phyloP scores from a whole-genome alignment of 2,113 vertebrate species.

The Lamprotornis superbus region DNA sequence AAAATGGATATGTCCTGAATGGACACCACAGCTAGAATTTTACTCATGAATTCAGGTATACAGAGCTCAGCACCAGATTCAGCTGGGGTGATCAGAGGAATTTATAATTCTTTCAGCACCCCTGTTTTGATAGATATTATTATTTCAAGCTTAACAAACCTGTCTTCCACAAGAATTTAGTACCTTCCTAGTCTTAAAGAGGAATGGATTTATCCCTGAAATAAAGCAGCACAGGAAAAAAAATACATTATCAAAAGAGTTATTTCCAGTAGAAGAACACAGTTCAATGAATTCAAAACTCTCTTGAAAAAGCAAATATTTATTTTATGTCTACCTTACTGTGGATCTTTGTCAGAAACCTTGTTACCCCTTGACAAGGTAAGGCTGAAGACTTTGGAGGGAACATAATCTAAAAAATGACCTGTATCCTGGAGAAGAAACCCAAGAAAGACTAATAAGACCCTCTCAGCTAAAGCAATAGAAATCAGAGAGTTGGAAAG shows the following conservation, averaged over 20 bases:
- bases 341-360: not conserved
- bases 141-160: conserved; percentile 8
- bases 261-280: not conserved
- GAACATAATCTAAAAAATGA: not conserved
- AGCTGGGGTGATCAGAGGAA: not conserved
- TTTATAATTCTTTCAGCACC: not conserved
- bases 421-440: not conserved
- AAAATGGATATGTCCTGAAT: not conserved
- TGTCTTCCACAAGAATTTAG: not conserved
- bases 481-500: not conserved
- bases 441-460: not conserved
- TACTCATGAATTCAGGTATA: not conserved
- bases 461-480: not conserved
- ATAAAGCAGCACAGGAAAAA: not conserved
- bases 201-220: not conserved
- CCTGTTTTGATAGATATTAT: not conserved
- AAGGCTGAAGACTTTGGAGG: not conserved
- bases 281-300: not conserved
- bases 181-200: not conserved
- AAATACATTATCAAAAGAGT: not conserved
- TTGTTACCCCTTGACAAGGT: not conserved
- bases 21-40: not conserved
- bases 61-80: not conserved
- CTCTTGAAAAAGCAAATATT: not conserved
- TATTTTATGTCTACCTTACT: not conserved